phyloP scores from a whole-genome alignment of 1,140 invertebrate species.

The Chlorops oryzae region DNA sequence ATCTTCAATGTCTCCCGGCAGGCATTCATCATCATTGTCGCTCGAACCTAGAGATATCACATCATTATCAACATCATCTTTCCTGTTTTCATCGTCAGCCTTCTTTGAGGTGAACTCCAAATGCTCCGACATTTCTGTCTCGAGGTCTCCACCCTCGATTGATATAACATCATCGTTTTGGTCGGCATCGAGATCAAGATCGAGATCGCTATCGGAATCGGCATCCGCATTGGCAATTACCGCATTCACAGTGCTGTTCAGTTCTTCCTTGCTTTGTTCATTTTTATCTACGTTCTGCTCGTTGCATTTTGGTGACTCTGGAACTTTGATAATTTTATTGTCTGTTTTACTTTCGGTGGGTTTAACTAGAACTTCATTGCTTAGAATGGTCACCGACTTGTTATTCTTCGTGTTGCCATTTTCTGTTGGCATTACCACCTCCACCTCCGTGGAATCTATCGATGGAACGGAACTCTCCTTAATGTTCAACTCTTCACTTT shows the following conservation, averaged over 20 bases:
- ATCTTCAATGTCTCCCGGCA: background rate
- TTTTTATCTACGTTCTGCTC: background rate
- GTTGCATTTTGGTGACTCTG: background rate
- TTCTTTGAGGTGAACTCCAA: too few species aligned
- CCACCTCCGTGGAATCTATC: too few species aligned
- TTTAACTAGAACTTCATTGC: too few species aligned
- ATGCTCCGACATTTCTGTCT: slow-evolving; percentile 34
- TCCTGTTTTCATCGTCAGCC: slow-evolving; percentile 9
- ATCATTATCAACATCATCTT: slow-evolving; percentile 37
- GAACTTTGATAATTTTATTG: background rate
- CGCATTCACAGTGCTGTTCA: background rate
- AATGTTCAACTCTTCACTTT: too few species aligned
- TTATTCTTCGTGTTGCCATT: too few species aligned
- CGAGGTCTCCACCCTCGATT: slow-evolving; percentile 36
- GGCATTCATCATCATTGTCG: slow-evolving; percentile 28
- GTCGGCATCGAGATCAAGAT: slow-evolving; percentile 30
- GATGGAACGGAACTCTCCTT: too few species aligned
- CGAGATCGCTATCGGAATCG: background rate
- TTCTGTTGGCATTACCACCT: too few species aligned
- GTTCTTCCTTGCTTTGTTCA: slow-evolving; percentile 1
- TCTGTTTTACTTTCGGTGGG: too few species aligned
- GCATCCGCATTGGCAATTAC: background rate
- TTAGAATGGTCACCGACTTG: too few species aligned
- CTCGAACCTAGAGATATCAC: slow-evolving; percentile 40
- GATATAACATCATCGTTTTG: slow-evolving; percentile 45